phyloP scores from a whole-genome alignment of 2,888 invertebrate species.

The Apoda limacodes region DNA sequence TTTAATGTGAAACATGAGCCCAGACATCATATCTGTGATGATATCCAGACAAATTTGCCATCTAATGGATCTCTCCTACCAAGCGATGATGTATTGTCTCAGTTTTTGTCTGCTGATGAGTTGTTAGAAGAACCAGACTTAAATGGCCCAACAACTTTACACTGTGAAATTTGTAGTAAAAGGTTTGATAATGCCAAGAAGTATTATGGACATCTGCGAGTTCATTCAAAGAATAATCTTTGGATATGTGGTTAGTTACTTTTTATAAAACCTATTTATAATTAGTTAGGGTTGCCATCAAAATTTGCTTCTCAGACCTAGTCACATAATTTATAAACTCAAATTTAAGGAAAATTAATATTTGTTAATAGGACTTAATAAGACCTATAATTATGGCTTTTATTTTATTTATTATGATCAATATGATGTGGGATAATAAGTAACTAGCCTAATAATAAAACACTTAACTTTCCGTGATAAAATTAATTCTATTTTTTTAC shows the following conservation, averaged over 20 bases:
- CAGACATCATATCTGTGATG: slow-evolving; percentile 37
- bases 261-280: no score
- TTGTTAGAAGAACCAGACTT: slow-evolving; percentile 55
- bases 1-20: slow-evolving; percentile 26
- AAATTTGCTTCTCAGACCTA: no score
- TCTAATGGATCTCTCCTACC: slow-evolving; percentile 29
- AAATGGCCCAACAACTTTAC: slow-evolving; percentile 52
- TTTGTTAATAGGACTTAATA: no score
- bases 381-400: no score
- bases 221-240: slow-evolving; percentile 55
- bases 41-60: slow-evolving; percentile 33
- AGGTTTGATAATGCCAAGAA: slow-evolving; percentile 59
- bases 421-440: no score
- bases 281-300: no score
- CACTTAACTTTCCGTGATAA: no score
- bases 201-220: slow-evolving; percentile 57
- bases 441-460: no score
- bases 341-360: no score
- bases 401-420: no score
- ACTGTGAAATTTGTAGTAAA: slow-evolving; percentile 58
- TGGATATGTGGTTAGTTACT: slow-evolving; percentile 51
- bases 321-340: no score
- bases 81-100: slow-evolving; percentile 50
- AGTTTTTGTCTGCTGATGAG: slow-evolving; percentile 51
- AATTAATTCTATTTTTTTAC: no score